phyloP scores from a whole-genome alignment of 2,888 invertebrate genomes.

The Agrypnus murinus region DNA sequence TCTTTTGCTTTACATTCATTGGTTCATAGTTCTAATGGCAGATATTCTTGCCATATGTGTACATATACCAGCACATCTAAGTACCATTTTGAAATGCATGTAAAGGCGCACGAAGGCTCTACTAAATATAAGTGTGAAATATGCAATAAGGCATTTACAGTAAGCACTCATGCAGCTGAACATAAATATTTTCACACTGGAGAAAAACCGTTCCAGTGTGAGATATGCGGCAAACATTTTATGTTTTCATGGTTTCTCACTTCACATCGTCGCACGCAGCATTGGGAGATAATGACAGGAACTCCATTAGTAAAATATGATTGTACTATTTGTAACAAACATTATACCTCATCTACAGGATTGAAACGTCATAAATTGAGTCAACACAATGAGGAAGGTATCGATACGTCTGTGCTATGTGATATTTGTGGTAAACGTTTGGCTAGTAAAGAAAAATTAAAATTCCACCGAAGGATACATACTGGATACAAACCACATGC shows the following conservation, averaged over 20 bases:
- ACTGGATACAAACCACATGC: conserved; percentile 70
- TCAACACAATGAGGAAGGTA: conserved; percentile 70
- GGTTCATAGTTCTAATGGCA: conserved; percentile 60
- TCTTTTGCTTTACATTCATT: conserved; percentile 64
- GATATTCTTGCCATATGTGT: conserved; percentile 65
- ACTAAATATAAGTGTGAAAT: conserved; percentile 74
- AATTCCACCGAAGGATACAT: conserved; percentile 69
- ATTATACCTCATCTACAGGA: conserved; percentile 67
- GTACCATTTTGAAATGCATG: conserved; percentile 64
- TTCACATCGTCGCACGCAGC: conserved; percentile 71
- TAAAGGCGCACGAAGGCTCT: conserved; percentile 66
- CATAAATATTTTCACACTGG: conserved; percentile 75
- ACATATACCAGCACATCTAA: conserved; percentile 65
- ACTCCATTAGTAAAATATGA: conserved; percentile 66
- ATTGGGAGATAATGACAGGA: conserved; percentile 69
- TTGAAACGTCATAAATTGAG: conserved; percentile 68
- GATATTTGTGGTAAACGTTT: conserved; percentile 76
- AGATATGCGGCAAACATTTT: conserved; percentile 73
- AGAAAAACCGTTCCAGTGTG: conserved; percentile 73
- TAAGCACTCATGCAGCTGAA: conserved; percentile 71
- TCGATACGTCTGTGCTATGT: conserved; percentile 71
- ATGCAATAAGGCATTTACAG: conserved; percentile 73
- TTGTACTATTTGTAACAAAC: conserved; percentile 72
- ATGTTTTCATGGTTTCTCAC: conserved; percentile 72
- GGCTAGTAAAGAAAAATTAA: conserved; percentile 72